Conservation (phyloP, 2,888 invertebrate genomes). For the Conchocele bisecta region DNA sequence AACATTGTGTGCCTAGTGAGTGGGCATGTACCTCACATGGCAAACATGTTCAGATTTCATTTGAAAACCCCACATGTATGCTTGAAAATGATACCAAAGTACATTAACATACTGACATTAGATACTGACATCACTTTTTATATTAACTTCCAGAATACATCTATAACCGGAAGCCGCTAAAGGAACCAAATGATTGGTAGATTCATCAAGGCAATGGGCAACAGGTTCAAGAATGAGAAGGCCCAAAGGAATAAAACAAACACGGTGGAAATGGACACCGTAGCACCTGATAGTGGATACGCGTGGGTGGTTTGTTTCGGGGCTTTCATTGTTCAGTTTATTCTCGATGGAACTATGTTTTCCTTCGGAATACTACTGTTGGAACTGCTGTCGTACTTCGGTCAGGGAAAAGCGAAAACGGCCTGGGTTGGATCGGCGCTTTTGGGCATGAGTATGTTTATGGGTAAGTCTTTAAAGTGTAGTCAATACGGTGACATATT, state of each 20-base stretch:
- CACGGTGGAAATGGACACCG: conserved; percentile 24
- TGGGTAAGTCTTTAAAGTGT: conserved; percentile 69
- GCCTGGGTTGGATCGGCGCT: conserved; percentile 73
- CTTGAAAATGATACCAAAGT: too few species aligned
- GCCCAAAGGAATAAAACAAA: not conserved
- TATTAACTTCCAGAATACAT: too few species aligned
- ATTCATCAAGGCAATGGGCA: conserved; percentile 13
- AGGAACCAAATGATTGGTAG: too few species aligned
- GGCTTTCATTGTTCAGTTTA: conserved; percentile 73
- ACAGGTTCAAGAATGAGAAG: conserved; percentile 2
- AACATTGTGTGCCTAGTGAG: too few species aligned
- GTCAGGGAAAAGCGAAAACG: conserved; percentile 69
- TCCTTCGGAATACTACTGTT: conserved; percentile 74
- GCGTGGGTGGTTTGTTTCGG: conserved; percentile 76
- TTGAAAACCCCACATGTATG: too few species aligned
- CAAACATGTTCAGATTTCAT: too few species aligned
- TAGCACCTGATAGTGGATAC: conserved; percentile 73
- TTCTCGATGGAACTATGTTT: conserved; percentile 76
- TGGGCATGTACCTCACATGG: too few species aligned
- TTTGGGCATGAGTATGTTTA: conserved; percentile 73
- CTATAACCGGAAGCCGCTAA: too few species aligned
- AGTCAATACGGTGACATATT: too few species aligned
- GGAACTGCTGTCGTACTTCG: conserved; percentile 69
- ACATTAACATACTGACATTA: too few species aligned
- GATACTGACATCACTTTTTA: too few species aligned